phyloP scores from a whole-genome alignment of 2,797 vertebrate species.

The Nannoperca obscura region DNA sequence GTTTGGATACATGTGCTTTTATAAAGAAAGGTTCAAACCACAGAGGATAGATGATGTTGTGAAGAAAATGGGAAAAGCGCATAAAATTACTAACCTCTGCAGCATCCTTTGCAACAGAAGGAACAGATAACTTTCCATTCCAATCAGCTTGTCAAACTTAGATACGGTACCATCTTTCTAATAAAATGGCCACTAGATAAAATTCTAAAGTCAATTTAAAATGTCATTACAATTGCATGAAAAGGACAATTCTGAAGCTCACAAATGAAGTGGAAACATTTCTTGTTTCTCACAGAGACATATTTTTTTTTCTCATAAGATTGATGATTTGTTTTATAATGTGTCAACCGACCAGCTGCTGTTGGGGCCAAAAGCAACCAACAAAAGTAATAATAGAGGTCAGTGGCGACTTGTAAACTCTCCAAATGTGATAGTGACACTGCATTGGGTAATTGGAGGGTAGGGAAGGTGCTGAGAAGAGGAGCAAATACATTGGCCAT shows the following conservation, averaged over 20 bases:
- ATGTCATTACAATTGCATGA: background rate
- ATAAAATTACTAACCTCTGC: slow-evolving; percentile 19
- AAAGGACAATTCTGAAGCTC: background rate
- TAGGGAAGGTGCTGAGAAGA: background rate
- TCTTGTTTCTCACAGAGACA: background rate
- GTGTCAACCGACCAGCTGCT: background rate
- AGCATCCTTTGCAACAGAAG: background rate
- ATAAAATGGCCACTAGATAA: background rate
- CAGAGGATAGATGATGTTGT: slow-evolving; percentile 33
- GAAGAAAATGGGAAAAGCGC: slow-evolving; percentile 41
- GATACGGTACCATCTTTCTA: slow-evolving; percentile 14
- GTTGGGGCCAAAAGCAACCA: background rate
- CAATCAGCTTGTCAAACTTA: slow-evolving; percentile 10
- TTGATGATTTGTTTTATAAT: background rate
- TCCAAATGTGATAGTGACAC: slow-evolving; percentile 9
- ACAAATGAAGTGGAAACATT: background rate
- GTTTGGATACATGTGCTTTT: slow-evolving; percentile 42
- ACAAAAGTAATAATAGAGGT: slow-evolving; percentile 8
- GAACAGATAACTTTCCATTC: background rate
- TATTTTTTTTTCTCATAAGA: background rate
- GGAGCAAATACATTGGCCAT: background rate
- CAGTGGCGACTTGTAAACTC: slow-evolving; percentile 24
- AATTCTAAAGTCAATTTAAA: background rate
- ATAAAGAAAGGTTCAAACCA: slow-evolving; percentile 22
- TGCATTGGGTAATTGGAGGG: background rate